A percentile compares a stretch with the other conserved stretches of the same genome.
phyloP scores from a whole-genome alignment of 1,140 invertebrate species.

The Drosophila triauraria region DNA sequence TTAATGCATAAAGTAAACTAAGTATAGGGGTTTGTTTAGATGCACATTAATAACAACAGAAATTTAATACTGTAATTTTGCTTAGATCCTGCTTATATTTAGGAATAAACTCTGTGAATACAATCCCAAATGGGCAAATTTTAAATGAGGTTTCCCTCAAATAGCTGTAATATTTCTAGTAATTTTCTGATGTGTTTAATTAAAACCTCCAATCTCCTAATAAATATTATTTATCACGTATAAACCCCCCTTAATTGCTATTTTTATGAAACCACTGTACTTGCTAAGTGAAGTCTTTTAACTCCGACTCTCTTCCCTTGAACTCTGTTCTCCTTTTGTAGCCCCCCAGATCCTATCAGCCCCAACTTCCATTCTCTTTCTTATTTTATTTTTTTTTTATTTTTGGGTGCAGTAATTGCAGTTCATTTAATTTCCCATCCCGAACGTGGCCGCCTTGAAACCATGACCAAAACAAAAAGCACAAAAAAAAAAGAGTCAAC shows the following conservation, averaged over 20 bases:
- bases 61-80: background rate
- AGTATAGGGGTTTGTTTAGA: background rate
- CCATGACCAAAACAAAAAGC: slow-evolving; percentile 45
- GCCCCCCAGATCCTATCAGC: slow-evolving; percentile 34
- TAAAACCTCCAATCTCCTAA: no score
- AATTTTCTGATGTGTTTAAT: no score
- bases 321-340: slow-evolving; percentile 32
- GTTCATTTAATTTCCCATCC: slow-evolving; percentile 60
- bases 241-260: background rate
- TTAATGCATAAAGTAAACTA: background rate
- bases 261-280: background rate
- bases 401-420: slow-evolving; percentile 63
- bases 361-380: slow-evolving; percentile 34
- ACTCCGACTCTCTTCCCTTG: slow-evolving; percentile 25
- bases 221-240: background rate
- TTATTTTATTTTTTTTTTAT: slow-evolving; percentile 4
- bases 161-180: background rate
- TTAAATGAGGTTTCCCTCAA: background rate
- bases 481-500: slow-evolving; percentile 31
- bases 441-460: slow-evolving; percentile 59
- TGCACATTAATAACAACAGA: background rate
- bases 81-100: background rate
- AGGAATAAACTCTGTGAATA: background rate
- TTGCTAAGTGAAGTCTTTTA: slow-evolving; percentile 1
- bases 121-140: no score